Base-by-base conservation (phyloP, 2,888 invertebrate genomes). In the Chymomyza amoena region DNA sequence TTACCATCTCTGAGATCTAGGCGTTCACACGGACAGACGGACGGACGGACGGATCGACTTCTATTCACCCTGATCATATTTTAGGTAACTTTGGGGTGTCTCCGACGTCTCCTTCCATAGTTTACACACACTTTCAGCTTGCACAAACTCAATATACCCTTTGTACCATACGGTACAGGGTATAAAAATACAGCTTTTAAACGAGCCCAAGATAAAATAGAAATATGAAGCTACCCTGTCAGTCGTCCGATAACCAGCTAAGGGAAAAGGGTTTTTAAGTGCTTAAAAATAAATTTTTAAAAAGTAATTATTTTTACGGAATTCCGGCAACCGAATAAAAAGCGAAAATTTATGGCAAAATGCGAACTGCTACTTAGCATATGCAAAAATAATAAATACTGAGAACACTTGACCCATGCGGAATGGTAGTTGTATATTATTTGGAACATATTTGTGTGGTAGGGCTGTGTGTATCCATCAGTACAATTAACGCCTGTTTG, bases 361-460 rank as follows among this genome's bases (percentile, higher is more conserved):
- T 68, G 64, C 64, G 69, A 69, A 64, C 63, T 73, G 68, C 39
- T 45, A 45, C 68, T 73, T 65, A 75, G 68, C 74, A 72, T 71
- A 75, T 75, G 78, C 71, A 75, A 79, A 79, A 74, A 72, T 68
- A 77, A 74, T 76, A 66, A 63, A 63, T 60, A 61, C 51, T 45
- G 61, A 45, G 67, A 75, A 57, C 64, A 76, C 71, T 82, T 77
- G 74, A 73, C 77, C 70, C 76, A 51, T 74, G 75, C 18, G 68
- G 7, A 25, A 36, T 52, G 60, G 61, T 20, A 16, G 36, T 59
- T 20, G 59, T 28, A 59, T 18, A 59, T 18, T 59, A 25, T 15
- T 32, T 32, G 32, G 59, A 13, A 45, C 13, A 13, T 25, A 64
- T 51, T 45, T 39, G 66, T 45, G 7, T 16, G n/a, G 6, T 9